Percentiles rank a stretch among this genome's conserved stretches.
phyloP scores from a whole-genome alignment of 2,888 invertebrate genomes.

The Drosophila stalkeri region DNA sequence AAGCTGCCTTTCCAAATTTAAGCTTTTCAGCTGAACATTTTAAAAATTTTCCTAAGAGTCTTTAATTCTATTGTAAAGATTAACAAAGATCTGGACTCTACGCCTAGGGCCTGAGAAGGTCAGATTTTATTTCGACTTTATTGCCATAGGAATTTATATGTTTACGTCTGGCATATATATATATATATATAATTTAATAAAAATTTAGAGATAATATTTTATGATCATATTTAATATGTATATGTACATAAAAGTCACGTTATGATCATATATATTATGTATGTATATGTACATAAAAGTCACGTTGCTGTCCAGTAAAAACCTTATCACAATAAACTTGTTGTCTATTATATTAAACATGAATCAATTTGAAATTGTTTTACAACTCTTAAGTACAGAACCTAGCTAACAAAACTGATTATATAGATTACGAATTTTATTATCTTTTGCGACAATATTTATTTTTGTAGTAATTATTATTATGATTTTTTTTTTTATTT shows the following conservation, averaged over 20 bases:
- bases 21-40: not conserved
- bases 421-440: not conserved
- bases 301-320: slow-evolving; percentile 2
- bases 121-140: not conserved
- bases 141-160: not conserved
- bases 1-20: no score
- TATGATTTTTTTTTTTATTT: not conserved
- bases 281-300: not conserved
- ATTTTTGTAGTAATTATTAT: not conserved
- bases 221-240: not conserved
- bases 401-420: not conserved
- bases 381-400: not conserved
- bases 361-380: not conserved
- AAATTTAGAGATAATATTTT: not conserved
- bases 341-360: not conserved
- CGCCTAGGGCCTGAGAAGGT: not conserved
- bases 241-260: no score
- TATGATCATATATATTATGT: not conserved
- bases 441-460: slow-evolving; percentile 3
- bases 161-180: not conserved
- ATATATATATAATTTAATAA: not conserved
- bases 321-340: not conserved
- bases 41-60: not conserved
- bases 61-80: not conserved
- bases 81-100: not conserved